phyloP scores from a whole-genome alignment of 2,113 vertebrate genomes.

The Albula glossodonta region DNA sequence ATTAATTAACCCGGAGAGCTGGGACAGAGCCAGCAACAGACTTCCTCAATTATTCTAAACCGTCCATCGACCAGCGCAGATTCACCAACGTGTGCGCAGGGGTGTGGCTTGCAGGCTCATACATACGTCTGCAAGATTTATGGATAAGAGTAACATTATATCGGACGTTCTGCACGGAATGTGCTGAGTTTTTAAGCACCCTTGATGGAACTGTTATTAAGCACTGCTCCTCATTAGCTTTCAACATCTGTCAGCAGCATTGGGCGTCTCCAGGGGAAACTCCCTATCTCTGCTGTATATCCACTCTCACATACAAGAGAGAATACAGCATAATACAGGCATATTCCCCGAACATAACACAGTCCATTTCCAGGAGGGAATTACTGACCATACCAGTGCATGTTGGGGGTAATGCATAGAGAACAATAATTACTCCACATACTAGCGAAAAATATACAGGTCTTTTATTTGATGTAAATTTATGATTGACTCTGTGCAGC shows the following conservation, averaged over 20 bases:
- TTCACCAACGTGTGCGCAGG: not conserved
- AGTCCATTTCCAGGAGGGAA: not conserved
- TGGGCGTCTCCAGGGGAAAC: not conserved
- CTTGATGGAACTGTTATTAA: not conserved
- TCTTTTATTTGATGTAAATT: not conserved
- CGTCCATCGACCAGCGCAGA: not conserved
- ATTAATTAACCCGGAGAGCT: slow-evolving; percentile 32
- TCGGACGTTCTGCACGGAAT: not conserved
- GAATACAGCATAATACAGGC: not conserved
- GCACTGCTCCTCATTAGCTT: slow-evolving; percentile 2
- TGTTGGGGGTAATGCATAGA: not conserved
- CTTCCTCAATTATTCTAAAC: slow-evolving; percentile 15
- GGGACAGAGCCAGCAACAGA: slow-evolving; percentile 22
- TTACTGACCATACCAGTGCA: not conserved
- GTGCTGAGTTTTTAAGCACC: not conserved
- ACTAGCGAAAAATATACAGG: not conserved
- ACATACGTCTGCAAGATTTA: not conserved
- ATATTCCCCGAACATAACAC: not conserved
- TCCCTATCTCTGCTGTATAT: not conserved
- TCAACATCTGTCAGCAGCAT: not conserved
- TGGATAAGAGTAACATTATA: not conserved
- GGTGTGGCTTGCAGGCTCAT: not conserved
- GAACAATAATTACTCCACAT: not conserved
- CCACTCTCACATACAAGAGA: not conserved
- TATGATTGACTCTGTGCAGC: not conserved